Evolutionary conservation across 2,888 invertebrate species (phyloP), one percentile per base, ranked within the genome.

Genomic region (Rhingia rostrata): DNA sequence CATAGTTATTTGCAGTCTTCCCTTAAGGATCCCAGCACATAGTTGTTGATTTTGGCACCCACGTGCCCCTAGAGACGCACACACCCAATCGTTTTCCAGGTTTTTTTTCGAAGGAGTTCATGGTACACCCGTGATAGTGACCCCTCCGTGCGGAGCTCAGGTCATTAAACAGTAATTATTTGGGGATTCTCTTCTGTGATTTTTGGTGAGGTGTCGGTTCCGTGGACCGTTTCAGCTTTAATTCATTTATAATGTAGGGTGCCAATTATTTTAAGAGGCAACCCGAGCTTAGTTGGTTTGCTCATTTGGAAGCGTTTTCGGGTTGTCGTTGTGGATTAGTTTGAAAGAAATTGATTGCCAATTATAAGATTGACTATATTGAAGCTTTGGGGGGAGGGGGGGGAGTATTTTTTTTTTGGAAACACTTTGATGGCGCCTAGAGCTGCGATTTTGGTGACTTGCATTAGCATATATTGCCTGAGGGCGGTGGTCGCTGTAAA

Each of bases 151-250:
- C 51, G 58, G 63, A 51, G 54, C 53, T 53, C 41, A 58, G 66
- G 60, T 77, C 82, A 82, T 82, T 82, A 82, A 82, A 82, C 72
- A 70, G 70, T 77, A 82, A 82, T 82, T 82, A 82, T 70, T 74
- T 70, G 49, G 61, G 77, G 82, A 82, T 72, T 61, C 70, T 47
- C 33, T 53, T 75, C 61, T 72, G 77, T 82, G 81, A 82, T 77
- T 82, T 70, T 75, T 77, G 81, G 64, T 60, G 64, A 77, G 81
- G 81, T 77, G 81, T 75, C 14, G 51, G 74, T 63, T 33, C 64
- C 49, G 60, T 39, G 58, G 37, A 67, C 77, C 60, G 54, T 66
- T 61, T 60, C 35, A 14, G 66, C 47, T 82, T 82, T 82, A 77
- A 82, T 82, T 82, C 61, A 72, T 82, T 82, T 82, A 61, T 77